Evolutionary conservation across 2,797 vertebrate species (phyloP).

Genomic region (Melopsittacus undulatus): DNA sequence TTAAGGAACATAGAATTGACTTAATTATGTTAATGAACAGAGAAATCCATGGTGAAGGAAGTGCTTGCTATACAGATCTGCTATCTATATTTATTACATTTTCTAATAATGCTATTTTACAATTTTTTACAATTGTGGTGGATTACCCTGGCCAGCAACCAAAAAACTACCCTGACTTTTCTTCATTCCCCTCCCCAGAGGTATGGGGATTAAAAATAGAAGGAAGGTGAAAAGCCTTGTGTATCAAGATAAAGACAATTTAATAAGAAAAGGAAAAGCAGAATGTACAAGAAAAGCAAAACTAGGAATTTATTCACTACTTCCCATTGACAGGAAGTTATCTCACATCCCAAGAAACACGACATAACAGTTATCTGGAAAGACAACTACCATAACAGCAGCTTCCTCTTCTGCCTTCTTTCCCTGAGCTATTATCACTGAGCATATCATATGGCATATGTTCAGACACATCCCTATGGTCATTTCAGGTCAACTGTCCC

Average conservation of each 20-base stretch:
- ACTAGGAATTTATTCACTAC: not conserved
- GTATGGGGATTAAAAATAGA: not conserved
- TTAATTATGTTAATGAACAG: not conserved
- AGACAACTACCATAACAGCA: not conserved
- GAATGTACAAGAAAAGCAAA: not conserved
- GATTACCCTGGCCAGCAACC: not conserved
- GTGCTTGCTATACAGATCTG: not conserved
- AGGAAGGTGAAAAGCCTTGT: not conserved
- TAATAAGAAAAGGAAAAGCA: not conserved
- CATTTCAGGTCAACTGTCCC: not conserved
- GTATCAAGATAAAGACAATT: not conserved
- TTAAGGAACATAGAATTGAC: not conserved
- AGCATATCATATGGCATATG: not conserved
- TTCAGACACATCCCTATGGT: not conserved
- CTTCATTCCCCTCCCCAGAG: not conserved
- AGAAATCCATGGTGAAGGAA: not conserved
- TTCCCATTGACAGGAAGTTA: not conserved
- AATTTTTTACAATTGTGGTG: not conserved
- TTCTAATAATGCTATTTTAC: not conserved
- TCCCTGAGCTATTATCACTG: accelerated
- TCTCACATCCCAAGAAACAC: not conserved
- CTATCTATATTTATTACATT: not conserved
- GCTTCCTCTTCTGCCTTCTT: not conserved
- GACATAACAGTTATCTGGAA: not conserved
- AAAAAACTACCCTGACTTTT: not conserved